Conservation (phyloP, 2,888 invertebrate genomes). For the Lottia scabra region DNA sequence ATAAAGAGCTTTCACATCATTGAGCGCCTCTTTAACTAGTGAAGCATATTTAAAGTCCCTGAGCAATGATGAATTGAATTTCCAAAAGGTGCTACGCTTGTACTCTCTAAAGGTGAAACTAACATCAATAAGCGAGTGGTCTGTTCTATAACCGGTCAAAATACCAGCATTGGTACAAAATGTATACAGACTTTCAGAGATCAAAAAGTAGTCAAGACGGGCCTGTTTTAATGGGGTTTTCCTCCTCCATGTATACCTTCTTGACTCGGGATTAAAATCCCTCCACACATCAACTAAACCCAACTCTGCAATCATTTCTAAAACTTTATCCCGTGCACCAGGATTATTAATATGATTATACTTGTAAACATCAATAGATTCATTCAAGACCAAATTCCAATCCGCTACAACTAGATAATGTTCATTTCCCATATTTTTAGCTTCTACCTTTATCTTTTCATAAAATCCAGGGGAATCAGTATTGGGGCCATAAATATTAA, state of each 20-base stretch:
- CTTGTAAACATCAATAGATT: constrained; percentile 1
- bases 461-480: constrained; percentile 14
- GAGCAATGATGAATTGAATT: constrained; percentile 21
- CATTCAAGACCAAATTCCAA: constrained; percentile 12
- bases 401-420: background rate
- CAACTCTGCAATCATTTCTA: too few relatives aligned
- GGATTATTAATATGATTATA: background rate
- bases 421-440: constrained; percentile 2
- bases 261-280: background rate
- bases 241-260: constrained; percentile 17
- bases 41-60: constrained; percentile 10
- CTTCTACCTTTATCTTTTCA: background rate
- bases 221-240: constrained; percentile 10
- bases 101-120: background rate
- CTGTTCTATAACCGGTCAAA: constrained; percentile 13
- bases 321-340: background rate
- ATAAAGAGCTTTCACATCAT: background rate
- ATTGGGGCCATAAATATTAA: constrained; percentile 18
- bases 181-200: constrained; percentile 3
- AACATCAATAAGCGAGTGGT: constrained; percentile 12
- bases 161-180: background rate
- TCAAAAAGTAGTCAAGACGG: constrained; percentile 14
- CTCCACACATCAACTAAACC: constrained; percentile 5
- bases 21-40: constrained; percentile 4
- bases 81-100: constrained; percentile 12